These are phyloP conservation scores for Dasysyrphus albostriatus DNA, from an alignment of 2,888 invertebrate genomes.

Conservation along the genomic window DNA sequence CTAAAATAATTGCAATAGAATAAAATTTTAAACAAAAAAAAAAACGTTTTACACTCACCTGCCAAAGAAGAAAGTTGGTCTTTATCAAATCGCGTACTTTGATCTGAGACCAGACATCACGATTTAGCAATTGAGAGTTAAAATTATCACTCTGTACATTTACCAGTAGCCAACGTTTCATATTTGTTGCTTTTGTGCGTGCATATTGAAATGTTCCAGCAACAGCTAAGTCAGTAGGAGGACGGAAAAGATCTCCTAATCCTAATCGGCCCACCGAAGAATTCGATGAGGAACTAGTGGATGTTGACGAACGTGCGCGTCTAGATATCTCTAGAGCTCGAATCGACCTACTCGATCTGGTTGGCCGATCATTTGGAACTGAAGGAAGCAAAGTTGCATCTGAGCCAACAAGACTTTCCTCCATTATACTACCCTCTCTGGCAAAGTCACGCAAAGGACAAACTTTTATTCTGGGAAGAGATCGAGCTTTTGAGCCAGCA, in stretches of 20 bases:
- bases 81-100: slow-evolving; percentile 86
- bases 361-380: slow-evolving; percentile 31
- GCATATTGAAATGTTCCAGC: slow-evolving; percentile 86
- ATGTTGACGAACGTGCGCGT: slow-evolving; percentile 63
- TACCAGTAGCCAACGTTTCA: slow-evolving; percentile 88
- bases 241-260: slow-evolving; percentile 88
- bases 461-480: slow-evolving; percentile 79
- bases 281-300: slow-evolving; percentile 67
- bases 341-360: slow-evolving; percentile 21
- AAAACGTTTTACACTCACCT: slow-evolving; percentile 83
- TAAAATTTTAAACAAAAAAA: slow-evolving; percentile 58
- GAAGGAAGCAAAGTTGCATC: slow-evolving; percentile 60
- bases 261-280: slow-evolving; percentile 83
- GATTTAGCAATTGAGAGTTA: slow-evolving; percentile 88
- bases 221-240: slow-evolving; percentile 88
- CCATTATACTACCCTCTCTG: slow-evolving; percentile 82
- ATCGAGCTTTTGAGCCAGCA: slow-evolving; percentile 78
- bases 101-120: slow-evolving; percentile 88
- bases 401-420: slow-evolving; percentile 80
- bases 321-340: neutral
- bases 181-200: slow-evolving; percentile 85
- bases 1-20: neutral
- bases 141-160: slow-evolving; percentile 89
- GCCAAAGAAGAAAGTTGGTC: slow-evolving; percentile 89
- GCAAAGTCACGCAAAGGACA: slow-evolving; percentile 83